phyloP scores from a whole-genome alignment of 2,797 vertebrate species.

The Artibeus jamaicensis region DNA sequence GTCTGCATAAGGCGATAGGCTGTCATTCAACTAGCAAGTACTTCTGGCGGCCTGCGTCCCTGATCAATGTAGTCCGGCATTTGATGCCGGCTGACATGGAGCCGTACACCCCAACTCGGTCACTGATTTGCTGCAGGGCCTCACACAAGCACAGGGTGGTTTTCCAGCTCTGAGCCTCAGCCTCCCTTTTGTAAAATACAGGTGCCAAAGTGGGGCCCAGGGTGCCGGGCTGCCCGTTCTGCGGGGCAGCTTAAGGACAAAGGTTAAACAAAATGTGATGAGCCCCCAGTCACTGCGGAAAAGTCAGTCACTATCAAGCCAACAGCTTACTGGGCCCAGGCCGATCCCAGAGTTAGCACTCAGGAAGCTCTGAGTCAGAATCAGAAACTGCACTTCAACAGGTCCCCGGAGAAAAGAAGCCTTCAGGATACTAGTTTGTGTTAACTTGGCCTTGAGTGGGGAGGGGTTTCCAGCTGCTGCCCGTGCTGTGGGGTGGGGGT shows the following conservation, averaged over 20 bases:
- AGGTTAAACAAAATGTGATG: neutral
- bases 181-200: neutral
- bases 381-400: neutral
- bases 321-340: neutral
- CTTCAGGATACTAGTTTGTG: neutral
- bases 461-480: neutral
- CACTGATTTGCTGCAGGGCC: rapidly evolving
- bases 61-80: neutral
- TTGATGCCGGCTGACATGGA: neutral
- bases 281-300: neutral
- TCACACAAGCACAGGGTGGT: neutral
- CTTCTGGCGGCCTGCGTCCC: neutral
- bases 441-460: neutral
- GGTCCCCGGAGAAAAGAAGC: neutral
- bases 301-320: neutral
- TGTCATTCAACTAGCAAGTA: neutral
- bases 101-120: rapidly evolving
- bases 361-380: neutral
- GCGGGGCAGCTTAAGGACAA: neutral
- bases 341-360: neutral
- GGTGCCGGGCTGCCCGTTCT: rapidly evolving
- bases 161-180: neutral
- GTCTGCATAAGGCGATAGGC: no score
- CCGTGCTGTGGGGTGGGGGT: neutral
- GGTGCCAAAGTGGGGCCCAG: rapidly evolving